Conservation (phyloP, 1,140 invertebrate genomes). For the Eurosta solidaginis region DNA sequence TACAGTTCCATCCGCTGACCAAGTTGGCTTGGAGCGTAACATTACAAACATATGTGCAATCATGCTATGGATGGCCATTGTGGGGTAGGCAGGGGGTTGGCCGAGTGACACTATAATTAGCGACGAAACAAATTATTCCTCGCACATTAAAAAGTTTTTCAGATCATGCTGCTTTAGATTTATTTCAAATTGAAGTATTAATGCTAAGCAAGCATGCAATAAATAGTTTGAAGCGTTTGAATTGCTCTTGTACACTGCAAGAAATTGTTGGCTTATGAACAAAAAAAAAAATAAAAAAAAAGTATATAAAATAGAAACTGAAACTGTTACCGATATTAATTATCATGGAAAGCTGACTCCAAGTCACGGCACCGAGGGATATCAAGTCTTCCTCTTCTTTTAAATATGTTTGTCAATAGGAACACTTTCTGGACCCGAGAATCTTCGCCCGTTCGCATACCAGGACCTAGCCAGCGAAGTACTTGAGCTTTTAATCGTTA, state of each 20-base stretch:
- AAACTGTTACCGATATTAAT: too few relatives aligned
- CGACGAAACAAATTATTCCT: slow-evolving; percentile 32
- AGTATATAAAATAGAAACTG: neutral
- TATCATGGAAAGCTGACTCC: too few relatives aligned
- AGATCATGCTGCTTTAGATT: neutral
- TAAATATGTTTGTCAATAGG: too few relatives aligned
- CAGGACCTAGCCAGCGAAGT: too few relatives aligned
- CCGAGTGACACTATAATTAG: slow-evolving; percentile 32
- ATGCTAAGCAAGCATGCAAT: slow-evolving; percentile 4
- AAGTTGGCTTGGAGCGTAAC: neutral
- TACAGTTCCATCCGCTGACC: neutral
- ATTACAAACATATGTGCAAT: neutral
- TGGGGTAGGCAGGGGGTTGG: neutral
- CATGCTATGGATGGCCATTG: neutral
- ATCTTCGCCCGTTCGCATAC: too few relatives aligned
- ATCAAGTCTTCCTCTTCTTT: too few relatives aligned
- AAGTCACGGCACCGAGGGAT: too few relatives aligned
- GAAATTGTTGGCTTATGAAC: neutral
- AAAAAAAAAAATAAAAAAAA: neutral
- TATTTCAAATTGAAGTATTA: neutral
- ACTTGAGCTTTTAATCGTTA: too few relatives aligned
- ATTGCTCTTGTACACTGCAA: neutral
- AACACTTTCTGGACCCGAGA: too few relatives aligned
- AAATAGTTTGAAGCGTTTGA: neutral
- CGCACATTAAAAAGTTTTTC: slow-evolving; percentile 30